Evolutionary conservation across 2,888 invertebrate genomes (phyloP), one percentile per base, ranked within the genome.

Genomic region (Leptarthrus brevirostris): DNA sequence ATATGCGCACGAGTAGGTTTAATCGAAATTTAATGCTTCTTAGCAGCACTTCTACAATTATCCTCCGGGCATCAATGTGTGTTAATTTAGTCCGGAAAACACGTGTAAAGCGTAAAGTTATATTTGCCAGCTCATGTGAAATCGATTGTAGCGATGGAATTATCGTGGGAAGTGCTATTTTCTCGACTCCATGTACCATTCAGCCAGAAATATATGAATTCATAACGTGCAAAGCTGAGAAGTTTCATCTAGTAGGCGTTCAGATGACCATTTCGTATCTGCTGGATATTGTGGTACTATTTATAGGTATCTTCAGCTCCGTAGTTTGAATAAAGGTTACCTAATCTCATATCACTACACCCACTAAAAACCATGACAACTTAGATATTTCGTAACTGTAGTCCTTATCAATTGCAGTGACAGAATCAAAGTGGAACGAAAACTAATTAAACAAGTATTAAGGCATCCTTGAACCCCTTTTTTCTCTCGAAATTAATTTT

Each of bases 401-500:
- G 24, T 66, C 30, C 49, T 66, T 44, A 66, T 66, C 66, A 66
- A 26, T 22, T 66, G 66, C 66, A 47, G 26, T 26, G 24, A 66
- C 34, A 10, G 16, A 66, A 30, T 47, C 26, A 22, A 44, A 66
- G 47, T 16, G 49, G 30, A 26, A 26, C 26, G 14, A 66, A 66
- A 44, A 47, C 49, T 66, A 66, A 66, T 66, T 66, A 66, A 66
- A 66, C 34, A 24, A 49, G 47, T 24, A 66, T 66, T 66, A 66
- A 61, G 24, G 24, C 49, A 47, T 49, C 66, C 66, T 44, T 26
- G 10, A 44, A 47, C 24, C 66, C 66, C 49, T 66, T 66, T 26
- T 20, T 30, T 30, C 26, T 56, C 40, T 61, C n/a, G 34, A 34
- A 61, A 61, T 61, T 61, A 34, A 40, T 61, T 61, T 61, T 61